These are phyloP conservation scores for Temnopleurus reevesii DNA, from an alignment of 53 echinoderm and acorn worm genomes.

Conservation along the genomic window DNA sequence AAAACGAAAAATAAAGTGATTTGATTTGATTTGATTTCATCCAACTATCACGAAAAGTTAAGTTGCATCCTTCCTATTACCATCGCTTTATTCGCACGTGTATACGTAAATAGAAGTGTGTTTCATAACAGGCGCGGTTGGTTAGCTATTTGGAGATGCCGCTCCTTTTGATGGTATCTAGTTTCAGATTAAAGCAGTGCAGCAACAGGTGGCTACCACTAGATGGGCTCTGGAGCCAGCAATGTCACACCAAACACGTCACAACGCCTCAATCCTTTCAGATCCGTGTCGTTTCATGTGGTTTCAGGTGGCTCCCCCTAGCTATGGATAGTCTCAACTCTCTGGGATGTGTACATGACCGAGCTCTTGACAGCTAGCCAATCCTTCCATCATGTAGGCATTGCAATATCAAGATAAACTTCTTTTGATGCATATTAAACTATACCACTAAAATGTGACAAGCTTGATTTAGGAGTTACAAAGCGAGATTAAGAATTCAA, in stretches of 20 bases:
- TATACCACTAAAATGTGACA: neutral
- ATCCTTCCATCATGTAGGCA: no score
- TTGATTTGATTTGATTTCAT: no score
- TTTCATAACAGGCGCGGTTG: neutral
- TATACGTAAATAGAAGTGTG: no score
- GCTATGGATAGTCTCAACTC: neutral
- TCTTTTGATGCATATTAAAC: neutral
- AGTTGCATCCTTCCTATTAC: no score
- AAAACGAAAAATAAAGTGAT: no score
- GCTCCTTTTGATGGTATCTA: neutral
- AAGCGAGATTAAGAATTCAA: neutral
- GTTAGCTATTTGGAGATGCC: neutral
- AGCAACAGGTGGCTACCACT: neutral
- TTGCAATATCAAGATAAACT: no score
- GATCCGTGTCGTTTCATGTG: neutral
- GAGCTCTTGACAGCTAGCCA: neutral
- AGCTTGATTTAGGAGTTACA: neutral
- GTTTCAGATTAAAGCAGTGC: neutral
- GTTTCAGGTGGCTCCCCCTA: neutral
- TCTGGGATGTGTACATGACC: neutral
- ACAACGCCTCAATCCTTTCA: neutral
- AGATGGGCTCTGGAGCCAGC: neutral
- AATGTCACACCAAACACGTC: neutral
- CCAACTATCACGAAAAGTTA: no score
- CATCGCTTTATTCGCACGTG: no score